These are phyloP conservation scores for Phrixothrix hirtus DNA, from an alignment of 2,888 invertebrate species.

Conservation along the genomic window DNA sequence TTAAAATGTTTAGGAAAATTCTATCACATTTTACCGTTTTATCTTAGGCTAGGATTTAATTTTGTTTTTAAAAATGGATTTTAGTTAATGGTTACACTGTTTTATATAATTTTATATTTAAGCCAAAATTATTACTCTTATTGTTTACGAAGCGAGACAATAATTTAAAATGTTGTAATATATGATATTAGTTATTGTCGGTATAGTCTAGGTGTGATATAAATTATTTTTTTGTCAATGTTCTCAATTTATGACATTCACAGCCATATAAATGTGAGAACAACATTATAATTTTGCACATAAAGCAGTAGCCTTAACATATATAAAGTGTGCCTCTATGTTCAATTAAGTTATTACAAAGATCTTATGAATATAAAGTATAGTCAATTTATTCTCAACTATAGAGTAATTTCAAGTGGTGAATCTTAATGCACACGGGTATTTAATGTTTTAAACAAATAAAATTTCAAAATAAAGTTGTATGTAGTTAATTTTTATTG, in stretches of 20 bases:
- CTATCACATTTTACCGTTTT: constrained; percentile 4
- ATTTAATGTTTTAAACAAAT: too few relatives aligned
- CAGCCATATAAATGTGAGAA: constrained; percentile 33
- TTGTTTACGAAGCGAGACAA: constrained; percentile 31
- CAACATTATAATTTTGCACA: constrained; percentile 22
- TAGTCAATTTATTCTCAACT: constrained; percentile 6
- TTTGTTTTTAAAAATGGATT: constrained; percentile 12
- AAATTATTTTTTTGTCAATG: constrained; percentile 23
- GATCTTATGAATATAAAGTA: constrained; percentile 23
- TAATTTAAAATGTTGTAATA: constrained; percentile 28
- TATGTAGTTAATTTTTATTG: too few relatives aligned
- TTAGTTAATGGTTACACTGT: constrained; percentile 14
- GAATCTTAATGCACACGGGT: constrained; percentile 8
- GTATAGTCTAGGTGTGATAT: constrained; percentile 24
- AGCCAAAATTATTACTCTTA: constrained; percentile 17
- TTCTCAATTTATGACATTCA: constrained; percentile 29
- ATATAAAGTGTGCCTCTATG: constrained; percentile 29
- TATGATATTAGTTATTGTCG: constrained; percentile 30
- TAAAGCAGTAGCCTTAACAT: constrained; percentile 26
- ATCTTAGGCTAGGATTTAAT: constrained; percentile 1
- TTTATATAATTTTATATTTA: constrained; percentile 11
- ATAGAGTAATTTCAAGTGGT: constrained; percentile 15
- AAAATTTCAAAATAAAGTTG: too few relatives aligned
- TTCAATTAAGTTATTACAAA: constrained; percentile 26
- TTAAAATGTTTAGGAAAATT: constrained; percentile 24